Evolutionary conservation across 1,140 invertebrate species (phyloP).

Genomic region (Doryteuthis pealeii): DNA sequence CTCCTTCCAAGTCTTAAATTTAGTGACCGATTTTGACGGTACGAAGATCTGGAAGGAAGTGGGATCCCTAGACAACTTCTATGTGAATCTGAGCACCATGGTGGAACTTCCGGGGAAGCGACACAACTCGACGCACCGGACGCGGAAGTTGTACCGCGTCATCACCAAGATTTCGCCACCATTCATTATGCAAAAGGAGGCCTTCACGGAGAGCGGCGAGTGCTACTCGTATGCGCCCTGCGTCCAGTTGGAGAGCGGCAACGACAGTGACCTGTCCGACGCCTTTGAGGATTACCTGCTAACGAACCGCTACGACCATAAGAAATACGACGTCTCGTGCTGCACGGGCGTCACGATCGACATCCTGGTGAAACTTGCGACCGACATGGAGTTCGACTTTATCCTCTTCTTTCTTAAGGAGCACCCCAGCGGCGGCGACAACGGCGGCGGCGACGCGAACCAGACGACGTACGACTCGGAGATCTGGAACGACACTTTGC

Average conservation of each 20-base stretch:
- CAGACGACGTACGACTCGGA: slow-evolving; percentile 31
- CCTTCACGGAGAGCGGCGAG: slow-evolving; percentile 23
- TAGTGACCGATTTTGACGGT: slow-evolving; percentile 60
- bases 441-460: slow-evolving; percentile 34
- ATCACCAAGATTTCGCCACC: slow-evolving; percentile 70
- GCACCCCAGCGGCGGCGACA: slow-evolving; percentile 62
- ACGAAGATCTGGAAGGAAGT: slow-evolving; percentile 64
- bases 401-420: slow-evolving; percentile 77
- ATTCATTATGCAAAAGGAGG: slow-evolving; percentile 46
- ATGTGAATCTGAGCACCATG: slow-evolving; percentile 71
- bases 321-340: slow-evolving; percentile 68
- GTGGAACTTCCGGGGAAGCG: slow-evolving; percentile 78
- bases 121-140: slow-evolving; percentile 37
- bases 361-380: slow-evolving; percentile 76
- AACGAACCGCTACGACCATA: slow-evolving; percentile 23
- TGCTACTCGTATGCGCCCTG: slow-evolving; percentile 71
- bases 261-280: slow-evolving; percentile 32
- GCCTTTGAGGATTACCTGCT: slow-evolving; percentile 33
- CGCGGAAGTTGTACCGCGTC: slow-evolving; percentile 73
- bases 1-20: slow-evolving; percentile 69
- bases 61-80: slow-evolving; percentile 63
- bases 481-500: slow-evolving; percentile 82
- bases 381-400: slow-evolving; percentile 84
- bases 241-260: slow-evolving; percentile 68
- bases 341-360: slow-evolving; percentile 90